phyloP scores from a whole-genome alignment of 2,888 invertebrate genomes.

The Cephus spinipes region DNA sequence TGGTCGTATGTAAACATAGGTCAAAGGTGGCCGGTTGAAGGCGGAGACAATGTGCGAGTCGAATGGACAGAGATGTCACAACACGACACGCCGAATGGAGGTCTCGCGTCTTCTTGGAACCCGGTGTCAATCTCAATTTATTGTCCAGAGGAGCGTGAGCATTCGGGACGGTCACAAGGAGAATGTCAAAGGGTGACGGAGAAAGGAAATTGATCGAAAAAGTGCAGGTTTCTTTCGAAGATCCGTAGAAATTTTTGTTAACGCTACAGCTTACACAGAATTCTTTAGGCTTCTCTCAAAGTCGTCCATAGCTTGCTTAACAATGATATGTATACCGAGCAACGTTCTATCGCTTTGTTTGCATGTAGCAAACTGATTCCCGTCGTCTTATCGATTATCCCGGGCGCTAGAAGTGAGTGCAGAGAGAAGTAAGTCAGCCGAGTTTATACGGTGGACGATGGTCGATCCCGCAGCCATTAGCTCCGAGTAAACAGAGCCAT shows the following conservation, averaged over 20 bases:
- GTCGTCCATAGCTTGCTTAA: not conserved
- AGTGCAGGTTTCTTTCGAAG: not conserved
- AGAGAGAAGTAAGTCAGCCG: conserved; percentile 9
- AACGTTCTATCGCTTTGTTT: not conserved
- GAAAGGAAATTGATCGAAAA: not conserved
- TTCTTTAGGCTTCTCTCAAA: not conserved
- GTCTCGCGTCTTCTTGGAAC: conserved; percentile 26
- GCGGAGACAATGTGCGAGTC: conserved; percentile 44
- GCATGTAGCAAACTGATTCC: not conserved
- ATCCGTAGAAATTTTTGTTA: too few relatives aligned
- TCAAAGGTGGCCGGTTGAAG: conserved; percentile 48
- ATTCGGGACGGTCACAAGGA: not conserved
- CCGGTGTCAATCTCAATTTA: conserved; percentile 44
- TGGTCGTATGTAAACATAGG: conserved; percentile 48
- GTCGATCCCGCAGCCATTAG: conserved; percentile 64
- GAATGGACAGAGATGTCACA: conserved; percentile 44
- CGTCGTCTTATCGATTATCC: not conserved
- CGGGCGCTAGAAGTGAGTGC: not conserved
- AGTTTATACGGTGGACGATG: conserved; percentile 53
- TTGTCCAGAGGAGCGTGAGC: conserved; percentile 21
- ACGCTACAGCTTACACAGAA: too few relatives aligned
- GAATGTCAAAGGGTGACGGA: not conserved
- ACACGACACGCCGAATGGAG: conserved; percentile 19
- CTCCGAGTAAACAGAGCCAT: conserved; percentile 65
- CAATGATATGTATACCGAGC: not conserved